Evolutionary conservation across 2,797 vertebrate genomes (phyloP), one percentile per base, ranked within the genome.

Genomic region (Pitangus sulphuratus): DNA sequence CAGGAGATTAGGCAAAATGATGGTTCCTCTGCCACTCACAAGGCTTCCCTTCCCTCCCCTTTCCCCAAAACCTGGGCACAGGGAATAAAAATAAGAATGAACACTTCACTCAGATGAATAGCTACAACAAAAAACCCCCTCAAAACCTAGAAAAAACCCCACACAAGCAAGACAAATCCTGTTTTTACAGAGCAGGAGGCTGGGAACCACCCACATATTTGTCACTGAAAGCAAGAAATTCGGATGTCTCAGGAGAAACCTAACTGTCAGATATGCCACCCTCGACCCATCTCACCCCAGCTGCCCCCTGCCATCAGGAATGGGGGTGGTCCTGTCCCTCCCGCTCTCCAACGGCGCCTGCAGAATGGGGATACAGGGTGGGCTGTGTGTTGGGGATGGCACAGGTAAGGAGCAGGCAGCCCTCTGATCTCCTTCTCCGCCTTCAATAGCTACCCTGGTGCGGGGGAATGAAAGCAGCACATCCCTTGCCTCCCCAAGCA

Each of bases 141-240:
- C 61, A 71, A 89, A 82, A 81, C 8, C 42, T 48, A 71, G 53
- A 1, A 51, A 66, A 84, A 89, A 68, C 1, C 1, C 7, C 79
- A 84, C 45, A 89, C 18, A 70, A 61, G 45, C 60, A 92, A 90
- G 51, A 87, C 39, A 90, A 95, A 93, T 44, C 39, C 50, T 89
- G 58, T n/a, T 94, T 94, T 87, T 75, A 75, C 42, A 50, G 82
- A 84, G 57, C 79, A 95, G 39, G 61, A 91, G 62, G 75, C 33
- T 84, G 71, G 62, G 87, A 96, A 91, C 83, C 65, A 93, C 86
- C 76, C 60, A 91, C 65, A 11, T 79, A 85, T 95, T 97, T 93
- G 84, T 94, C 66, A 90, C 22, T 39, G 47, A 54, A 88, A 51
- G 51, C 76, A 90, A 94, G 72, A 89, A 94, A 85, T 50, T 89